phyloP scores from a whole-genome alignment of 2,113 vertebrate genomes.

The Pristiophorus japonicus region DNA sequence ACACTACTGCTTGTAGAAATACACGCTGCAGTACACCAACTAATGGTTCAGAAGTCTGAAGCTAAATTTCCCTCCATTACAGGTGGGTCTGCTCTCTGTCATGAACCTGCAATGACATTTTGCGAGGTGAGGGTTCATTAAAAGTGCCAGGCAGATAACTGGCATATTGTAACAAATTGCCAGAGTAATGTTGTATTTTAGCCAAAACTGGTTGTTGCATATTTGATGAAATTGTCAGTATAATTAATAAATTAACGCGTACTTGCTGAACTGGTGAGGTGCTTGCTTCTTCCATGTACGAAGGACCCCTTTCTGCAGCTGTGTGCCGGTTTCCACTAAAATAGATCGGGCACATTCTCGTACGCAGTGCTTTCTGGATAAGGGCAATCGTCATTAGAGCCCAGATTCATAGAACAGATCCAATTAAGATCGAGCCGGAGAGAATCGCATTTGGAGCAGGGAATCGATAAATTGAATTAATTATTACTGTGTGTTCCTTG shows the following conservation, averaged over 20 bases:
- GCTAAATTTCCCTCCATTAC: background rate
- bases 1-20: background rate
- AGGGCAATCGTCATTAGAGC: background rate
- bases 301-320: background rate
- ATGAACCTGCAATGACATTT: background rate
- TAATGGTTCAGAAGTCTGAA: background rate
- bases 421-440: background rate
- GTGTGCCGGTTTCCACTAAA: background rate
- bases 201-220: background rate
- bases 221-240: background rate
- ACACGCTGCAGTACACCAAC: background rate
- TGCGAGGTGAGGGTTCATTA: background rate
- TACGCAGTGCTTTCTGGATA: background rate
- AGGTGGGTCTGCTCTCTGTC: background rate
- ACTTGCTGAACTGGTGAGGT: background rate
- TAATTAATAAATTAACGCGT: background rate
- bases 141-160: background rate
- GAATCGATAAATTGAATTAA: background rate
- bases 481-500: background rate
- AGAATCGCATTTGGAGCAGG: background rate
- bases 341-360: background rate
- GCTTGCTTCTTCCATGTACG: background rate
- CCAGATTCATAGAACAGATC: background rate
- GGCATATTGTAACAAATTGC: background rate
- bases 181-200: background rate